These are phyloP conservation scores for Thamnaconus septentrionalis DNA, from an alignment of 2,113 vertebrate species.

Conservation along the genomic window DNA sequence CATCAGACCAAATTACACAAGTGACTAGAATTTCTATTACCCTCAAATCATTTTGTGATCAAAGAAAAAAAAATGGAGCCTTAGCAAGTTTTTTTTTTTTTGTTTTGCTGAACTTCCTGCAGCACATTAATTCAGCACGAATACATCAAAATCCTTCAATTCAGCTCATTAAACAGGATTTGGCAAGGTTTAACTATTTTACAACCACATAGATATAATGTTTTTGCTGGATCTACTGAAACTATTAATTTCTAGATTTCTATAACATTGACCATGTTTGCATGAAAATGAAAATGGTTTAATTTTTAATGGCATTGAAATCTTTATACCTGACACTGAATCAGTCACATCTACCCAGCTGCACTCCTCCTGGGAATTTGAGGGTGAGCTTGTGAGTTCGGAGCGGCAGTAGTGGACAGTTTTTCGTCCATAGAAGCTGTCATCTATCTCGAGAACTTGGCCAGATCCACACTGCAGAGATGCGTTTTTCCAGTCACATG, in stretches of 20 bases:
- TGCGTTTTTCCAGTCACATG: slow-evolving; percentile 81
- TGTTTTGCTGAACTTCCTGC: neutral
- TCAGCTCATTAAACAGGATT: neutral
- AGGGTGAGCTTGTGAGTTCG: slow-evolving; percentile 12
- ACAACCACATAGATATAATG: no score
- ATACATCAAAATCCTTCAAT: neutral
- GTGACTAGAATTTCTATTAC: neutral
- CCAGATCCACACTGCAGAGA: slow-evolving; percentile 88
- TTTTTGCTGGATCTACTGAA: no score
- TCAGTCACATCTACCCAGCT: slow-evolving; percentile 83
- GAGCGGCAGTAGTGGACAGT: slow-evolving; percentile 82
- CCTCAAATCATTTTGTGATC: neutral
- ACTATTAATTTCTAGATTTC: no score
- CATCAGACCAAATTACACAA: neutral
- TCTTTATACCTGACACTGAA: slow-evolving; percentile 82
- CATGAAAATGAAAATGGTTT: neutral
- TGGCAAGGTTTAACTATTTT: no score
- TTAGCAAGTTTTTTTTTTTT: no score
- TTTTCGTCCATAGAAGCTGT: slow-evolving; percentile 86
- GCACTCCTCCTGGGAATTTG: slow-evolving; percentile 77
- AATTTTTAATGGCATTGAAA: neutral
- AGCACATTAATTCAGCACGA: neutral
- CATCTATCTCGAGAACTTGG: slow-evolving; percentile 83
- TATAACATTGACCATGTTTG: no score
- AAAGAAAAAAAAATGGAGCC: neutral